phyloP scores from a whole-genome alignment of 2,113 vertebrate species.

The Chitala chitala region DNA sequence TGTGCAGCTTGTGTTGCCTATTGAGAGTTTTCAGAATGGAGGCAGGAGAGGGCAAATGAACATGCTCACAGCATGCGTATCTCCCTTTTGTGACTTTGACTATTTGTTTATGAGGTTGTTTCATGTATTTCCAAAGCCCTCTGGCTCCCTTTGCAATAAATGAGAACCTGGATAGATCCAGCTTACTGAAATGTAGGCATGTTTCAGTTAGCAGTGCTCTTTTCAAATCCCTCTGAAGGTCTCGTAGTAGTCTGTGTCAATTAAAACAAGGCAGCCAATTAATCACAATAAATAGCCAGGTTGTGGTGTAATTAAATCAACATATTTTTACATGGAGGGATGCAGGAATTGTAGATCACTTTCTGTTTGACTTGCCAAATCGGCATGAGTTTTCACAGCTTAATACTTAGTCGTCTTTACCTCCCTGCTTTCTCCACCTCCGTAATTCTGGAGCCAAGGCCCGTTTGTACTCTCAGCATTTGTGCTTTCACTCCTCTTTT shows the following conservation, averaged over 20 bases:
- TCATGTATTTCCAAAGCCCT: not conserved
- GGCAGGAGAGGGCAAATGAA: not conserved
- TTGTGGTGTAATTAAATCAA: conserved; percentile 18
- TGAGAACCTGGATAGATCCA: not conserved
- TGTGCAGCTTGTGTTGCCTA: not conserved
- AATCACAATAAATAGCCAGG: conserved; percentile 5
- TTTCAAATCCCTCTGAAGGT: not conserved
- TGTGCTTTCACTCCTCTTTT: not conserved
- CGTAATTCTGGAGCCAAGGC: not conserved
- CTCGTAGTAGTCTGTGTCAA: not conserved
- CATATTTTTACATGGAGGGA: not conserved
- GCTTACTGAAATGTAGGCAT: not conserved
- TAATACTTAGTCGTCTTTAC: not conserved
- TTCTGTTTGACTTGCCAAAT: not conserved
- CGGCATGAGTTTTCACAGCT: not conserved
- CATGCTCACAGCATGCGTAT: not conserved
- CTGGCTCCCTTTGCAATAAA: not conserved
- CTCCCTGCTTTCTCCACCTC: not conserved
- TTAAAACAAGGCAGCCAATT: conserved; percentile 18
- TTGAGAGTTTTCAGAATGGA: not conserved
- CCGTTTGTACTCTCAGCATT: not conserved
- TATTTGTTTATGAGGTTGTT: not conserved
- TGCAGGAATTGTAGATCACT: not conserved
- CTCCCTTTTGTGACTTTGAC: not conserved
- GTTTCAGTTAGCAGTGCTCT: not conserved